Percentiles rank a stretch among this genome's conserved stretches.
Conservation (phyloP, 2,113 vertebrate species). For the Ailuropoda melanoleuca region DNA sequence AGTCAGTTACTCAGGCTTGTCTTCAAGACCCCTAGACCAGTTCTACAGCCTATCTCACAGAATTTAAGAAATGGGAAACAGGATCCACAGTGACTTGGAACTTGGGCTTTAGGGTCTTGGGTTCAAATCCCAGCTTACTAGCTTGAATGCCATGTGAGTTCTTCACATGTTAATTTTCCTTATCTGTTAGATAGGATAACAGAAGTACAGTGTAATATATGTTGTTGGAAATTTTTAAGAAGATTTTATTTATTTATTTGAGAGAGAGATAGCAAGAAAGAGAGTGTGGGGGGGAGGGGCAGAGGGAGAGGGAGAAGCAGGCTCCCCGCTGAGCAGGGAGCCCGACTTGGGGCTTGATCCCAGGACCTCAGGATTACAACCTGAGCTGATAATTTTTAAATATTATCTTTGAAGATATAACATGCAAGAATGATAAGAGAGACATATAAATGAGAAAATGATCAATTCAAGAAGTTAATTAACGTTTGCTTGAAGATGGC, state of each 20-base stretch:
- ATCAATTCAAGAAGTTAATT: neutral
- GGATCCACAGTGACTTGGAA: neutral
- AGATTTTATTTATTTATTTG: neutral
- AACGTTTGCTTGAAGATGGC: neutral
- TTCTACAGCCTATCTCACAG: neutral
- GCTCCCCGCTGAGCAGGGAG: neutral
- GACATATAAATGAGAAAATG: neutral
- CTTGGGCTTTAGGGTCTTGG: neutral
- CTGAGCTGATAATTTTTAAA: neutral
- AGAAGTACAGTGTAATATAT: neutral
- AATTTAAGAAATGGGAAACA: neutral
- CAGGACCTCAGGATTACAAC: neutral
- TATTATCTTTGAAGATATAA: neutral
- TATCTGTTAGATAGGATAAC: neutral
- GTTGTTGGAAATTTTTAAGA: neutral
- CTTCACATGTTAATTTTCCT: neutral
- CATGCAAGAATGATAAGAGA: neutral
- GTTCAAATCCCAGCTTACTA: neutral
- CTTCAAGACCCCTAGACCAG: neutral
- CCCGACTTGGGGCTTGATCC: neutral
- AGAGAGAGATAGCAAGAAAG: neutral
- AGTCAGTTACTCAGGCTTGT: neutral
- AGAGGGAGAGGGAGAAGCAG: neutral
- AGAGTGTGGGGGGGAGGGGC: neutral
- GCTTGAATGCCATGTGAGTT: neutral